Evolutionary conservation across 2,113 vertebrate genomes (phyloP), one percentile per base, ranked within the genome.

Genomic region (Brienomyrus brachyistius): DNA sequence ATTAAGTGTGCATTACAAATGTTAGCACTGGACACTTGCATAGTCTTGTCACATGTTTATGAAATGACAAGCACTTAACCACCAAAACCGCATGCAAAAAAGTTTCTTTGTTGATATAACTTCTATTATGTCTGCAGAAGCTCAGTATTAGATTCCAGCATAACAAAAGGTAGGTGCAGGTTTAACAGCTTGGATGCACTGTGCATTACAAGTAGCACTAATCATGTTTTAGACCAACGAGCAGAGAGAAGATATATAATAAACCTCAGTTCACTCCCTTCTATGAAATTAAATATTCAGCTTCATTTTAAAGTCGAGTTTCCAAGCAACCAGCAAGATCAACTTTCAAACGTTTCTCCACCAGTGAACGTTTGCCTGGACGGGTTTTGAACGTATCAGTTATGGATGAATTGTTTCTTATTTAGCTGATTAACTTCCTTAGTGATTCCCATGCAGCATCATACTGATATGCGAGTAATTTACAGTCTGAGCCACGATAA

Each of bases 231-330:
- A 87, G 35, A 35, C 51, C 51, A 35, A 15, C 40, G 85, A 54
- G 31, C 48, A 88, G 54, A 15, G 52, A 66, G 9, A n/a, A 88
- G 40, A 62, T 62, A 66, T 21, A 66, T 27, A 88, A 47, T 45
- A 88, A 88, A 62, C 23, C 52, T 0, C 21, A 59, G 13, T 62
- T 88, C 52, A 21, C 40, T 59, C 87, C 56, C 23, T n/a, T 17
- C 19, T 7, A 66, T n/a, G 27, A 66, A 88, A 88, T 88, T 66
- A 19, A 62, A 88, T 35, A 56, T 87, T 87, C 51, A 35, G 21
- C 4, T 54, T 87, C 48, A 87, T 19, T 87, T 87, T 87, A 87
- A 87, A 54, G 51, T 87, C 31, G 43, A 52, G 85, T 52, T 51
- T 51, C 50, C 50, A 86, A 86, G 85, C 85, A 54, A 87, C 50